phyloP scores from a whole-genome alignment of 2,888 invertebrate genomes.

The Andrena camellia region DNA sequence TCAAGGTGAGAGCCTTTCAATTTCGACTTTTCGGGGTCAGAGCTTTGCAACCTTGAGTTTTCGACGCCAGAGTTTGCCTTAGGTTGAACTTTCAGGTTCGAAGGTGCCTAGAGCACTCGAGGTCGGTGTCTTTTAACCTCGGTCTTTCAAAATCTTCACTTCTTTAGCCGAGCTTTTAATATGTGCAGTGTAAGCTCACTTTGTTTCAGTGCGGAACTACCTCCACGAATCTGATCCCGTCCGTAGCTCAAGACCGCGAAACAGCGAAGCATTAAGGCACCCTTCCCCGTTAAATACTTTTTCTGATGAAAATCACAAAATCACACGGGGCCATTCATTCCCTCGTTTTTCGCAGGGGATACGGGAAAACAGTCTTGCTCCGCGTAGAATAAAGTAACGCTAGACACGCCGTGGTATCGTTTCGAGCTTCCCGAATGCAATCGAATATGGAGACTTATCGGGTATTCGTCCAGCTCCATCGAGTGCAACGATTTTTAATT shows the following conservation, averaged over 20 bases:
- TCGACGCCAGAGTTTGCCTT: background rate
- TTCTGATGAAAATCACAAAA: constrained; percentile 59
- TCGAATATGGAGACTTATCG: background rate
- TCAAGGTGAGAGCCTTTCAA: background rate
- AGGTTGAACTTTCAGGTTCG: background rate
- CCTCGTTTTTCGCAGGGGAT: background rate
- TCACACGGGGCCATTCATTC: constrained; percentile 53
- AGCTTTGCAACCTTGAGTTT: constrained; percentile 3
- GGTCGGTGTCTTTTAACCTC: background rate
- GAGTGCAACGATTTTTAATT: constrained; percentile 5
- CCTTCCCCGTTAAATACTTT: constrained; percentile 44
- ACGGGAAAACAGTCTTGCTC: constrained; percentile 4
- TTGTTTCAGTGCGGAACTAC: constrained; percentile 18
- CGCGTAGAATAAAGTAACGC: constrained; percentile 18
- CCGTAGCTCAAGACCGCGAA: constrained; percentile 37
- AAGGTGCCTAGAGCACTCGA: background rate
- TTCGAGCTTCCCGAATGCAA: background rate
- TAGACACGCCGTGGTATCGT: constrained; percentile 22
- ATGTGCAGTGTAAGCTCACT: background rate
- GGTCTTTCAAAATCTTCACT: background rate
- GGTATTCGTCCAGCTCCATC: background rate
- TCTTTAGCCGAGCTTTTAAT: background rate
- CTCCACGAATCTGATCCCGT: constrained; percentile 9
- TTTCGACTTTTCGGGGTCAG: background rate
- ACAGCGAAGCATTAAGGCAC: constrained; percentile 53